These are phyloP conservation scores for Alviniconcha marisindica DNA, from an alignment of 1,140 invertebrate genomes.

Conservation along the genomic window DNA sequence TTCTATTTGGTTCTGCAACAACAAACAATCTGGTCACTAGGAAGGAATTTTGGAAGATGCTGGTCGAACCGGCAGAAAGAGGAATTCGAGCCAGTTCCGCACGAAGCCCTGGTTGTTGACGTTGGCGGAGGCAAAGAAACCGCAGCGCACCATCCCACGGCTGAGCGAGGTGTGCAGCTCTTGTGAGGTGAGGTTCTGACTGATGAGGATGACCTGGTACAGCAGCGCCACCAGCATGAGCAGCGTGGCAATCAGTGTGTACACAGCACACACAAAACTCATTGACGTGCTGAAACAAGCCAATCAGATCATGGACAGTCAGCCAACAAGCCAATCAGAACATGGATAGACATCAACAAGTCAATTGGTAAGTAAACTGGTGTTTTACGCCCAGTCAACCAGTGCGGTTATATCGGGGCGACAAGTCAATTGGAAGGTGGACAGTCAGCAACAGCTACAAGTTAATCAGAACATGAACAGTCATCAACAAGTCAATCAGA, in stretches of 20 bases:
- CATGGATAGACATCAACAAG: background rate
- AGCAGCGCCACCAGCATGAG: conserved; percentile 60
- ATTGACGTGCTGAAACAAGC: conserved; percentile 47
- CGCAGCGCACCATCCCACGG: conserved; percentile 39
- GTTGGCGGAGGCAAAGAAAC: conserved; percentile 58
- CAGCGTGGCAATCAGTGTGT: conserved; percentile 48
- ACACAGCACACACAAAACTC: conserved; percentile 63
- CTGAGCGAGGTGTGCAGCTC: conserved; percentile 62
- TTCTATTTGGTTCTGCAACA: too few species aligned
- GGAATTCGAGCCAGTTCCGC: conserved; percentile 66
- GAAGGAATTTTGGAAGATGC: conserved; percentile 46
- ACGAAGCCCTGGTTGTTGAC: conserved; percentile 64
- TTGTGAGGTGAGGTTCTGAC: conserved; percentile 70
- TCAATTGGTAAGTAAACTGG: too few species aligned
- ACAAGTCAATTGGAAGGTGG: too few species aligned
- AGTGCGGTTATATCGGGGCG: too few species aligned
- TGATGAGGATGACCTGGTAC: conserved; percentile 68
- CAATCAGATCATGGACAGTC: background rate
- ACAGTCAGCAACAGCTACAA: too few species aligned
- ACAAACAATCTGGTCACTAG: too few species aligned
- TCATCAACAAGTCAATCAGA: too few species aligned
- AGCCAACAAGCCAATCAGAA: background rate
- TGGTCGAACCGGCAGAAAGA: conserved; percentile 38
- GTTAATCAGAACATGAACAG: too few species aligned
- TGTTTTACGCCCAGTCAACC: too few species aligned